These are phyloP conservation scores for Lithophane socia DNA, from an alignment of 2,888 invertebrate genomes.

Conservation along the genomic window DNA sequence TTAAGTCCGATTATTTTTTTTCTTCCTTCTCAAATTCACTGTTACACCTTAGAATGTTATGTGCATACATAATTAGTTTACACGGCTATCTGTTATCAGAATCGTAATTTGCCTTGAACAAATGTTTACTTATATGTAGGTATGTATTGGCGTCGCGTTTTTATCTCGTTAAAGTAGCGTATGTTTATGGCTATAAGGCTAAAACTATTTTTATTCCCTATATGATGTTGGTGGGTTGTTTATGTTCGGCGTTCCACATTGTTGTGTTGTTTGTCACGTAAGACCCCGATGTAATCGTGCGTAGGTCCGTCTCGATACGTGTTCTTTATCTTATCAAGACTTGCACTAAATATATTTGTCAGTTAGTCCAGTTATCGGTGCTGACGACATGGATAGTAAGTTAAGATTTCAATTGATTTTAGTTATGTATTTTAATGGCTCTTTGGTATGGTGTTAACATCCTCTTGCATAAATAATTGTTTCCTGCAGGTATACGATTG, in stretches of 20 bases:
- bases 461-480: conserved; percentile 63
- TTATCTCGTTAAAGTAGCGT: conserved; percentile 59
- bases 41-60: conserved; percentile 51
- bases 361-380: conserved; percentile 73
- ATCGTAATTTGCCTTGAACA: conserved; percentile 72
- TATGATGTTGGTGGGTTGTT: conserved; percentile 56
- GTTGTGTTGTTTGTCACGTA: conserved; percentile 62
- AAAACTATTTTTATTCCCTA: conserved; percentile 54
- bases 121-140: conserved; percentile 69
- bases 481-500: conserved; percentile 57
- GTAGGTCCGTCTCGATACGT: conserved; percentile 68
- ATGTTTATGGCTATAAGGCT: conserved; percentile 40
- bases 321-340: conserved; percentile 80
- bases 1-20: conserved; percentile 58
- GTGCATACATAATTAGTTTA: conserved; percentile 66
- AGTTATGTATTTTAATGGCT: conserved; percentile 45
- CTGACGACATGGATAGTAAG: conserved; percentile 79
- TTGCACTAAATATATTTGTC: conserved; percentile 74
- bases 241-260: conserved; percentile 57
- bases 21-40: conserved; percentile 58
- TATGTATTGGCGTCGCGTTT: conserved; percentile 56
- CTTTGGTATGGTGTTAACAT: conserved; percentile 48
- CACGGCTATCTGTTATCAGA: conserved; percentile 69
- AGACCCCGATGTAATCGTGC: conserved; percentile 65
- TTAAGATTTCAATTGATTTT: conserved; percentile 67